These are phyloP conservation scores for Kradibia gibbosae DNA, from an alignment of 1,140 invertebrate species.

Conservation along the genomic window DNA sequence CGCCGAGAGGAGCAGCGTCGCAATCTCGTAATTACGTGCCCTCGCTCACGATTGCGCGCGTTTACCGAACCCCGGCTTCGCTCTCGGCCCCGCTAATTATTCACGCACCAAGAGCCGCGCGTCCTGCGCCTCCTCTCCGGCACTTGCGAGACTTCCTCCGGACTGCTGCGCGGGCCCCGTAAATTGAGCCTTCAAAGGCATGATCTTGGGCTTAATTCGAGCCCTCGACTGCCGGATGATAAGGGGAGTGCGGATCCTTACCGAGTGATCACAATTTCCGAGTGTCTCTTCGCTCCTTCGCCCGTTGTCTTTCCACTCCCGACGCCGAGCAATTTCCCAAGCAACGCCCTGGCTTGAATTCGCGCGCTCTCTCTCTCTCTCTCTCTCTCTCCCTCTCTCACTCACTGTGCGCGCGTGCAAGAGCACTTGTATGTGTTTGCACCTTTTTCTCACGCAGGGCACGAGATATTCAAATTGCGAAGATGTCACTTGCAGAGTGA, in stretches of 20 bases:
- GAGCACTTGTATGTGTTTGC: no score
- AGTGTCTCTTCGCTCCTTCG: background rate
- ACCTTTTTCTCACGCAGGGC: no score
- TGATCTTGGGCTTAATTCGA: constrained; percentile 48
- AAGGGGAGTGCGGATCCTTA: constrained; percentile 26
- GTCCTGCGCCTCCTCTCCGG: constrained; percentile 44
- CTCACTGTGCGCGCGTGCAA: no score
- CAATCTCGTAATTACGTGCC: constrained; percentile 1
- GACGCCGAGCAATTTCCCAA: background rate
- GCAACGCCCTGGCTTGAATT: background rate
- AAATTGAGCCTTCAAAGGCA: constrained; percentile 47
- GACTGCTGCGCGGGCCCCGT: constrained; percentile 3
- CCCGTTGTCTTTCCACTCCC: background rate
- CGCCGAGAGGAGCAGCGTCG: background rate
- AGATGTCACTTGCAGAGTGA: no score
- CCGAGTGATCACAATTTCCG: constrained; percentile 35
- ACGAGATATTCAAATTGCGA: no score
- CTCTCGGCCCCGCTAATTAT: constrained; percentile 53
- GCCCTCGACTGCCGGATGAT: no score
- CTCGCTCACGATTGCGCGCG: background rate
- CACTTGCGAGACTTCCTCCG: constrained; percentile 63
- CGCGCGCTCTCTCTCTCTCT: background rate
- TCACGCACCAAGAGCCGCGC: constrained; percentile 52
- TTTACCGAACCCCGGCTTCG: background rate
- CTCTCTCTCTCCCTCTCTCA: no score